Evolutionary conservation across 2,797 vertebrate genomes (phyloP), one percentile per base, ranked within the genome.

Genomic region (Aldrovandia affinis): DNA sequence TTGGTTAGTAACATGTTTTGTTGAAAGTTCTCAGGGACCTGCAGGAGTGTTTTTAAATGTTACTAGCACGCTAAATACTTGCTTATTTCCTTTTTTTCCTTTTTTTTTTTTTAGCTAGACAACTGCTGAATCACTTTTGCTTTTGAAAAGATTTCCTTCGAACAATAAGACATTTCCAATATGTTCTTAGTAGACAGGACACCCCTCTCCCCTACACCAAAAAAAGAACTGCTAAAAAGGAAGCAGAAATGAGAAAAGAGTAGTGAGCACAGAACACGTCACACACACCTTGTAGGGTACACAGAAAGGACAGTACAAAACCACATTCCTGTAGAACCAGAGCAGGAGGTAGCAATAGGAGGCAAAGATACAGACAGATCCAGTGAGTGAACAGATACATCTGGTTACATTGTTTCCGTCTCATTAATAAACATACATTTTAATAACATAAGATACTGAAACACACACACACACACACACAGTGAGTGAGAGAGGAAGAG

Each of bases 191-290:
- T 15, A 57, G 55, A 57, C 55, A 57, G 15, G 18, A 57, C 12
- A 57, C 55, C 2, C 6, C 47, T 6, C 47, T 50, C 47, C 47
- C 47, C 47, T 12, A 12, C 47, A 50, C 6, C 5, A 57, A 57
- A 57, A 57, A 57, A 57, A 20, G 18, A 57, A 14, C 55, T 15
- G 18, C 12, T 3, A 39, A 70, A 78, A 78, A 50, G 75, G 25
- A 78, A 78, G 75, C 42, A 78, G 75, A 78, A 78, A 78, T 78
- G 42, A 50, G 9, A 78, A 39, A 70, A 70, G 63, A 68, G 2
- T 36, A 14, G 63, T 3, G 2, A 33, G 68, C 33, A 70, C 22
- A n/a, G 63, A 12, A 10, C 33, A 4, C 14, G 5, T 20, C 10
- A 14, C 9, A n/a, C 1, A 33, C 33, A 39, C 1, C 33, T 70